phyloP scores from a whole-genome alignment of 2,113 vertebrate genomes.

The Elgaria multicarinata region DNA sequence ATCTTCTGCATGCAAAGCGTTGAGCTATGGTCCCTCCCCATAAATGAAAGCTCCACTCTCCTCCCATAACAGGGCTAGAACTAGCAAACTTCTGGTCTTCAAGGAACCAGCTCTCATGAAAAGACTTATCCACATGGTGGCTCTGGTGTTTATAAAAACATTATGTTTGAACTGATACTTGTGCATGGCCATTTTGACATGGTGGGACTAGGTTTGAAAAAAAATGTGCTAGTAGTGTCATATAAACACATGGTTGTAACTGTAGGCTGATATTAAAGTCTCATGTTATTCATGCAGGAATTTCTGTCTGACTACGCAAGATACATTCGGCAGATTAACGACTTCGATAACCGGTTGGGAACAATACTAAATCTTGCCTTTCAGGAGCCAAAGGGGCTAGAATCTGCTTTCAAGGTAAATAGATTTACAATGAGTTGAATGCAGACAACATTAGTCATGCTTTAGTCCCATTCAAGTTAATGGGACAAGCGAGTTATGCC shows the following conservation, averaged over 20 bases:
- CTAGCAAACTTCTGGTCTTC: neutral
- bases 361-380: slow-evolving; percentile 80
- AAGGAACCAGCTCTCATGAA: neutral
- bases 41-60: neutral
- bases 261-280: slow-evolving; percentile 54
- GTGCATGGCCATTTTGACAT: neutral
- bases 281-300: slow-evolving; percentile 65
- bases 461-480: slow-evolving; percentile 54
- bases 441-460: neutral
- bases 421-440: slow-evolving; percentile 18
- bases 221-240: neutral
- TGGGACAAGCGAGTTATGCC: neutral
- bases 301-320: slow-evolving; percentile 83
- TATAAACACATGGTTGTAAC: slow-evolving; percentile 56
- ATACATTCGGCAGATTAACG: slow-evolving; percentile 82
- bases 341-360: slow-evolving; percentile 75
- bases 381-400: slow-evolving; percentile 80
- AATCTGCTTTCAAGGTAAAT: slow-evolving; percentile 81
- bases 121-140: neutral
- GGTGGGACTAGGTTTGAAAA: neutral
- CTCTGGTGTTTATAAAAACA: slow-evolving; percentile 45
- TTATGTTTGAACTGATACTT: neutral
- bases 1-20: too few species aligned
- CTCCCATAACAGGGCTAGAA: neutral
- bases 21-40: too few species aligned